Evolutionary conservation across 2,113 vertebrate genomes (phyloP).

Genomic region (Rhea americana): DNA sequence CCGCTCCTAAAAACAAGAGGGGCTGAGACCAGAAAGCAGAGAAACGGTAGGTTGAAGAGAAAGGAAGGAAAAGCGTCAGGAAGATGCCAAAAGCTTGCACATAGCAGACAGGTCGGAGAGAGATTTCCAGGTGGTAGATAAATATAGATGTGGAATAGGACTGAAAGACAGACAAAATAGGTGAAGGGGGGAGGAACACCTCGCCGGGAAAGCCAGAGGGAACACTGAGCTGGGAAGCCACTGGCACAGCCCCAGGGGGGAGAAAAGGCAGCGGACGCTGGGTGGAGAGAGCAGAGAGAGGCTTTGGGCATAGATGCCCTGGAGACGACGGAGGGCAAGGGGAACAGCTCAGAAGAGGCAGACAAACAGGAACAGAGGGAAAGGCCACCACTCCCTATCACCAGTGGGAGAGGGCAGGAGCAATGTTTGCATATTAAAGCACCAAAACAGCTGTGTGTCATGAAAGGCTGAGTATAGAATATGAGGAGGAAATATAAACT

Average conservation of each 20-base stretch:
- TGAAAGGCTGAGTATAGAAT: not conserved
- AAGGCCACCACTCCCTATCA: not conserved
- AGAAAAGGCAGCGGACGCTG: not conserved
- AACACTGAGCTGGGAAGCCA: not conserved
- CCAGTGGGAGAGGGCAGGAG: not conserved
- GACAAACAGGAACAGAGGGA: not conserved
- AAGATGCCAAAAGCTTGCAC: not conserved
- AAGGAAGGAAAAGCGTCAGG: not conserved
- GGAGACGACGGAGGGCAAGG: not conserved
- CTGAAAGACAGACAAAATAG: not conserved
- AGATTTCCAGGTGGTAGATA: not conserved
- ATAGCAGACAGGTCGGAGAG: not conserved
- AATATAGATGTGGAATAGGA: no score
- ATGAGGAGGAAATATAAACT: not conserved
- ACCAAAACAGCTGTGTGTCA: not conserved
- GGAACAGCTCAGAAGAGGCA: not conserved
- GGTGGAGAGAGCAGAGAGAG: not conserved
- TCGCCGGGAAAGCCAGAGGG: not conserved
- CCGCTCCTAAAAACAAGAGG: not conserved
- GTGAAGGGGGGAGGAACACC: not conserved
- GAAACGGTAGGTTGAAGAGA: not conserved
- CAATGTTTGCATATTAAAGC: not conserved
- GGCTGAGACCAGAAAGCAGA: not conserved
- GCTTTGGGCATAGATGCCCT: rapidly evolving
- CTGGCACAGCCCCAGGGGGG: not conserved